phyloP scores from a whole-genome alignment of 2,888 invertebrate species.

The Polyommatus icarus region DNA sequence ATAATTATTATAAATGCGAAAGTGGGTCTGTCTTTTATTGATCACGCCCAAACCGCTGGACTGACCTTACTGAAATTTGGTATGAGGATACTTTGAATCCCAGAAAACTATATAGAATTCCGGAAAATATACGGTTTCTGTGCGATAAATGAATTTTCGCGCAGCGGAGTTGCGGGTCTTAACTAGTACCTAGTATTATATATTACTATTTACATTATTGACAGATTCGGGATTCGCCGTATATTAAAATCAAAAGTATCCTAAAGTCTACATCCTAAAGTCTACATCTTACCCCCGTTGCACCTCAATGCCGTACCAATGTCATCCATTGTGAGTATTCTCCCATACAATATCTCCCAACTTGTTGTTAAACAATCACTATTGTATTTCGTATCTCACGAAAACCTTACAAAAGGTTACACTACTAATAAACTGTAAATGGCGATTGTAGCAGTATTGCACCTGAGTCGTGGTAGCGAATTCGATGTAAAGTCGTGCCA shows the following conservation, averaged over 20 bases:
- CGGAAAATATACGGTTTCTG: too few relatives aligned
- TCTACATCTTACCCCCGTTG: neutral
- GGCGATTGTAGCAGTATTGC: neutral
- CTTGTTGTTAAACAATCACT: slow-evolving; percentile 21
- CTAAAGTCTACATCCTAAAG: neutral
- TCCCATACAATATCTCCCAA: slow-evolving; percentile 29
- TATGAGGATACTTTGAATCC: too few relatives aligned
- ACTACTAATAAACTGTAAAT: neutral
- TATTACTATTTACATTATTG: too few relatives aligned
- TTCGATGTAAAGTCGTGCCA: slow-evolving; percentile 3
- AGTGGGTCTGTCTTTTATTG: too few relatives aligned
- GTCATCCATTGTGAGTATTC: slow-evolving; percentile 18
- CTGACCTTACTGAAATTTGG: too few relatives aligned
- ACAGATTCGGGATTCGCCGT: neutral
- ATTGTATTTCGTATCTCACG: slow-evolving; percentile 25
- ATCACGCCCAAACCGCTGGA: too few relatives aligned
- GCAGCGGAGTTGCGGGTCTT: too few relatives aligned
- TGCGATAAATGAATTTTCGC: too few relatives aligned
- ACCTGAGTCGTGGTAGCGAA: neutral
- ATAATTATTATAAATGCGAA: too few relatives aligned
- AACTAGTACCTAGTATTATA: too few relatives aligned
- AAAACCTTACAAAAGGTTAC: slow-evolving; percentile 13
- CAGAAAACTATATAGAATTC: too few relatives aligned
- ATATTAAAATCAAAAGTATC: neutral
- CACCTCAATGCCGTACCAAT: neutral